These are phyloP conservation scores for Lepidothrix coronata DNA, from an alignment of 2,113 vertebrate genomes.

Conservation along the genomic window DNA sequence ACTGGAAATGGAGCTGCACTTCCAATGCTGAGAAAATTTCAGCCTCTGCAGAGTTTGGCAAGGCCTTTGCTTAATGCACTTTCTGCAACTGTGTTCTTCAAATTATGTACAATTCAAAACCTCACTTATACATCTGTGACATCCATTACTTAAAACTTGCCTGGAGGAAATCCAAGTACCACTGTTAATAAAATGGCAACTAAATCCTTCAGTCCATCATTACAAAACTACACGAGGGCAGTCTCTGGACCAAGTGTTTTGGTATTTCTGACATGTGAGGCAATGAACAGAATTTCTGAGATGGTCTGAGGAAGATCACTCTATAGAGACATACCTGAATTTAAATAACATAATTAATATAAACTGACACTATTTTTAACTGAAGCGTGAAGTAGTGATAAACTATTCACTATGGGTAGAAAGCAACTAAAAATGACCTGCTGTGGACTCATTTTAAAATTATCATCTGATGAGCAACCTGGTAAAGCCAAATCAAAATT, in stretches of 20 bases:
- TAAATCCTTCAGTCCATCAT: neutral
- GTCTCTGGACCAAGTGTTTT: neutral
- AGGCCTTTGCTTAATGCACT: neutral
- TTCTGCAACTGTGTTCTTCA: neutral
- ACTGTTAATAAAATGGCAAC: neutral
- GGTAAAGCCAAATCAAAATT: neutral
- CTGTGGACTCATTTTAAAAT: neutral
- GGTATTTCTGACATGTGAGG: rapidly evolving
- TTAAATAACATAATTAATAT: neutral
- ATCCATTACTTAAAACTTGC: conserved; percentile 20
- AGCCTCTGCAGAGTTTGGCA: neutral
- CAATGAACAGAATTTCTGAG: neutral
- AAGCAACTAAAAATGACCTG: neutral
- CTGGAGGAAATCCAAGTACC: neutral
- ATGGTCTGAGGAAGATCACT: neutral
- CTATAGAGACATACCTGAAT: neutral
- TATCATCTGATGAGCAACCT: neutral
- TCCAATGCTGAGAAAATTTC: neutral
- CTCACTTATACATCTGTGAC: neutral
- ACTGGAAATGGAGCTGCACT: neutral
- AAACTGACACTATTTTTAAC: neutral
- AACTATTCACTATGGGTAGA: neutral
- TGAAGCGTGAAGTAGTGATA: neutral
- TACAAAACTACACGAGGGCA: neutral
- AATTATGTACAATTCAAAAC: neutral